Evolutionary conservation across 37 sponge, comb jelly and placozoan species (phyloP).

Genomic region (Geodia barretti): DNA sequence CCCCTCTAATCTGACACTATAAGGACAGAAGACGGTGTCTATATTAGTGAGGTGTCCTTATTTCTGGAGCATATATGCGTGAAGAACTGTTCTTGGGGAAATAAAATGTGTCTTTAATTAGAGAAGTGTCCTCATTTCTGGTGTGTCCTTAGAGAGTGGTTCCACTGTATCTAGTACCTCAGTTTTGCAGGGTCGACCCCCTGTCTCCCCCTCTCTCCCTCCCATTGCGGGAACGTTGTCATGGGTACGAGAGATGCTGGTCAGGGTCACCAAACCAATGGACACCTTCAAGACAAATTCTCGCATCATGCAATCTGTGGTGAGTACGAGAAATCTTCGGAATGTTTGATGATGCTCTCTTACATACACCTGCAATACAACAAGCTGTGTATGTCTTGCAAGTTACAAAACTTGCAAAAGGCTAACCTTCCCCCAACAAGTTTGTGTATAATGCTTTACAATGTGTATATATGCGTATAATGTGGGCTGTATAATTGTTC

Average conservation of each 20-base stretch:
- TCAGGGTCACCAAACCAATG: slow-evolving; percentile 83
- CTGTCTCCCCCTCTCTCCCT: slow-evolving; percentile 41
- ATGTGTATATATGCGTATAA: too few species aligned
- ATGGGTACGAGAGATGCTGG: slow-evolving; percentile 78
- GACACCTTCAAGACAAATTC: slow-evolving; percentile 61
- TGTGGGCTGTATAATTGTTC: too few species aligned
- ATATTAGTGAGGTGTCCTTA: neutral
- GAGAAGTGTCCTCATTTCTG: too few species aligned
- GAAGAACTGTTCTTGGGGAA: too few species aligned
- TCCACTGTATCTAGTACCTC: too few species aligned
- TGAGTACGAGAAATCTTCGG: slow-evolving; percentile 11
- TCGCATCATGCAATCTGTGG: slow-evolving; percentile 68
- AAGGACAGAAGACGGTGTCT: neutral
- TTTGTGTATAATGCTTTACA: too few species aligned
- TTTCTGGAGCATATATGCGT: neutral
- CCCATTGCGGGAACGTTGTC: slow-evolving; percentile 67
- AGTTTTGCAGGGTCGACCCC: slow-evolving; percentile 56
- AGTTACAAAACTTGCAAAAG: too few species aligned
- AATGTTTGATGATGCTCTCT: neutral
- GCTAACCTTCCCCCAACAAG: too few species aligned
- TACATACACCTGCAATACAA: too few species aligned
- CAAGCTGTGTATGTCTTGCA: too few species aligned
- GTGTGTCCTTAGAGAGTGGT: too few species aligned
- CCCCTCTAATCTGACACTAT: neutral
- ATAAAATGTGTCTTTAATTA: too few species aligned